Conservation (phyloP, 2,888 invertebrate species). For the Autographa gamma region DNA sequence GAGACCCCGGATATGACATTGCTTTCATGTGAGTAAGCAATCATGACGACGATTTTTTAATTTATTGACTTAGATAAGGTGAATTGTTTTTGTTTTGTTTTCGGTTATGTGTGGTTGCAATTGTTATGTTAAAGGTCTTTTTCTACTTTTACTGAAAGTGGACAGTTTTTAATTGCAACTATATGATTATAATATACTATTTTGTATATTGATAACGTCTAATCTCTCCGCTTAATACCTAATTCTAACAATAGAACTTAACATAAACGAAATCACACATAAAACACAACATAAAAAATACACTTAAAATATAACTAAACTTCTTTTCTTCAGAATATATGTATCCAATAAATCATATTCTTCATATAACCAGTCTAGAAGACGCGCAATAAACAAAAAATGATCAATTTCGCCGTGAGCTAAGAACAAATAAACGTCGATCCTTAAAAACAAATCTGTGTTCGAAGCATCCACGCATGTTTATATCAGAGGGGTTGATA, state of each 20-base stretch:
- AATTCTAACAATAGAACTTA: too few relatives aligned
- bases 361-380: constrained; percentile 26
- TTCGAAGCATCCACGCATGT: constrained; percentile 76
- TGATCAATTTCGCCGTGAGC: constrained; percentile 82
- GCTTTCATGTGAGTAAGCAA: constrained; percentile 77
- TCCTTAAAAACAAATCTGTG: constrained; percentile 86
- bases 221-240: too few relatives aligned
- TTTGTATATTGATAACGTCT: too few relatives aligned
- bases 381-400: constrained; percentile 62
- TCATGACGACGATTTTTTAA: constrained; percentile 66
- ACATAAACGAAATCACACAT: background rate
- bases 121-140: too few relatives aligned
- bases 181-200: too few relatives aligned
- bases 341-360: constrained; percentile 38
- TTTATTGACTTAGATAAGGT: constrained; percentile 63
- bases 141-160: too few relatives aligned
- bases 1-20: constrained; percentile 71
- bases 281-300: background rate
- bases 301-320: background rate
- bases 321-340: background rate
- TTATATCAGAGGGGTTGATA: constrained; percentile 79
- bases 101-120: constrained; percentile 13
- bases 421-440: constrained; percentile 84
- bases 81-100: constrained; percentile 52
- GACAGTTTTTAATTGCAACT: too few relatives aligned